phyloP scores from a whole-genome alignment of 2,797 vertebrate genomes.

The Carduelis carduelis region DNA sequence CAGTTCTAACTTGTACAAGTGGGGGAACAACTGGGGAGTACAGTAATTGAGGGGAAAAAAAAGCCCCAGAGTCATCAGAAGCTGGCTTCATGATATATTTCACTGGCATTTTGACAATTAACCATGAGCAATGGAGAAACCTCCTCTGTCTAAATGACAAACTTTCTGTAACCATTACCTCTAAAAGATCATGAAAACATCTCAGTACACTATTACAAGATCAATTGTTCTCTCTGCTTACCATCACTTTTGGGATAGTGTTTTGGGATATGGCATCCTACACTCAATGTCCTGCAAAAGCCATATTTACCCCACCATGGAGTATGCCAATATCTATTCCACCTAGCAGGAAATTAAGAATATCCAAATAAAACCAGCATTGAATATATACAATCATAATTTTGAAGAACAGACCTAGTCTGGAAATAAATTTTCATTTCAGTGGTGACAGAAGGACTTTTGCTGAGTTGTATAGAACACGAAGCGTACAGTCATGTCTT shows the following conservation, averaged over 20 bases:
- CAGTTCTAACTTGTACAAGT: neutral
- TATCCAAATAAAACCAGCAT: neutral
- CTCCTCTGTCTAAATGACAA: neutral
- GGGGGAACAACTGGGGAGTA: accelerated
- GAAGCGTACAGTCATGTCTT: neutral
- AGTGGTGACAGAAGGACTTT: neutral
- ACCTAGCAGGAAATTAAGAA: neutral
- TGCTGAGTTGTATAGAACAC: neutral
- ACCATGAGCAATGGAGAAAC: neutral
- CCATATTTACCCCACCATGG: neutral
- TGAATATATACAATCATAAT: neutral
- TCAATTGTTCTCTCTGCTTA: neutral
- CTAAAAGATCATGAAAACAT: neutral
- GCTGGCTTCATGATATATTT: neutral
- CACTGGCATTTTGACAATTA: neutral
- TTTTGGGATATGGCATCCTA: neutral
- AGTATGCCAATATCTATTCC: neutral
- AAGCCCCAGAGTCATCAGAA: accelerated
- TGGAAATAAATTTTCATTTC: neutral
- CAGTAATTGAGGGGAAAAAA: neutral
- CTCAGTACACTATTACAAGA: neutral
- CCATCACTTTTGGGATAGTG: neutral
- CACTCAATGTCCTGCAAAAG: neutral
- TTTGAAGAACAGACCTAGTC: neutral
- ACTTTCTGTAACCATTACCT: neutral